These are phyloP conservation scores for Orestias chungarensis DNA, from an alignment of 2,797 vertebrate species.

Conservation along the genomic window DNA sequence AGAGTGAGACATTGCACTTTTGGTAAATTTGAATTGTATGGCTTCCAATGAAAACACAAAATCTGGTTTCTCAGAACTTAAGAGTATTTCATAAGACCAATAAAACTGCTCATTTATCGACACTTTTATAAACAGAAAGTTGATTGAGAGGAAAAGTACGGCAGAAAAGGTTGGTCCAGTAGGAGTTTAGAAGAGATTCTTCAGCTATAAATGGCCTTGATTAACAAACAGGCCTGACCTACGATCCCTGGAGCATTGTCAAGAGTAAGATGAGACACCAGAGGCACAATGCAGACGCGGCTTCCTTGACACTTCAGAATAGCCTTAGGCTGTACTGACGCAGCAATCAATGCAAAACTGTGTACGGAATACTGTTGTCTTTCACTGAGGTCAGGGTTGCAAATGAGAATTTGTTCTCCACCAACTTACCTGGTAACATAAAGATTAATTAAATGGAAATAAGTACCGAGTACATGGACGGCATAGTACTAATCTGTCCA, in stretches of 20 bases:
- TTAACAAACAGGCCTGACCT: not conserved
- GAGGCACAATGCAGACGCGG: not conserved
- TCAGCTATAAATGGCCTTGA: not conserved
- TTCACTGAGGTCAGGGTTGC: too few species aligned
- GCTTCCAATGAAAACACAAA: not conserved
- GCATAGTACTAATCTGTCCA: not conserved
- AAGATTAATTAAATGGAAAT: too few species aligned
- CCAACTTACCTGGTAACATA: too few species aligned
- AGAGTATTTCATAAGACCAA: not conserved
- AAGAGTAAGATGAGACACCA: not conserved
- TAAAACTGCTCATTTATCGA: not conserved
- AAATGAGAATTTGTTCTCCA: too few species aligned
- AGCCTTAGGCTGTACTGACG: not conserved
- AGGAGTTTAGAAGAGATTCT: not conserved
- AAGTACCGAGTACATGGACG: not conserved
- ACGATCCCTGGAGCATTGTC: not conserved
- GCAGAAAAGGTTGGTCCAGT: not conserved
- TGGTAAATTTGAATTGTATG: not conserved
- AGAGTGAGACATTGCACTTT: not conserved
- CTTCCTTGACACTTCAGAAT: not conserved
- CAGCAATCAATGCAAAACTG: not conserved
- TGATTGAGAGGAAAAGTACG: not conserved
- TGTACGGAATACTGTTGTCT: too few species aligned
- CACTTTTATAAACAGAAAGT: not conserved
- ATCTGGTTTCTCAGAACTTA: not conserved